Evolutionary conservation across 1,140 invertebrate species (phyloP).

Genomic region (Brachionus rotundiformis): DNA sequence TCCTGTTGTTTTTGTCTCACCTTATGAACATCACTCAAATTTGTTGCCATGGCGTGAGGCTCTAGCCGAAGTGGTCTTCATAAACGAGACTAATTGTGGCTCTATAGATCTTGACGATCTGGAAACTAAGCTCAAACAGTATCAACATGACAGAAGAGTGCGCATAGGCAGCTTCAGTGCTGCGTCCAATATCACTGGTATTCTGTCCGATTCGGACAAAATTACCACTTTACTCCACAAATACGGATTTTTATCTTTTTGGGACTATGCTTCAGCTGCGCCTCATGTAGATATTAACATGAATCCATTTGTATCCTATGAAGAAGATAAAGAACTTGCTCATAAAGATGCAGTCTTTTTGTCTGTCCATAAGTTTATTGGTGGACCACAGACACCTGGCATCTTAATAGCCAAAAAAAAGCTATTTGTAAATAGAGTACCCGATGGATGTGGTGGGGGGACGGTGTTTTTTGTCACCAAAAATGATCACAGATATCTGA

Average conservation of each 20-base stretch:
- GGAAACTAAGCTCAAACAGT: neutral
- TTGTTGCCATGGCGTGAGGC: conserved; percentile 80
- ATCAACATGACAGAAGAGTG: conserved; percentile 53
- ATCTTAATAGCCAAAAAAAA: conserved; percentile 56
- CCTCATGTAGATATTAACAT: conserved; percentile 80
- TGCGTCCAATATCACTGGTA: conserved; percentile 85
- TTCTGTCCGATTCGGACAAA: conserved; percentile 77
- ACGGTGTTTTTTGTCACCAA: conserved; percentile 56
- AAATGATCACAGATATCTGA: conserved; percentile 53
- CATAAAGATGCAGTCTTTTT: conserved; percentile 88
- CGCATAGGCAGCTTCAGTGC: conserved; percentile 81
- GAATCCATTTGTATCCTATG: conserved; percentile 70
- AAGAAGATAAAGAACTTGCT: conserved; percentile 67
- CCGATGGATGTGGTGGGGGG: conserved; percentile 56
- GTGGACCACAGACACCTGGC: conserved; percentile 79
- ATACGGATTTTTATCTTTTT: conserved; percentile 79
- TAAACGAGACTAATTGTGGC: conserved; percentile 76
- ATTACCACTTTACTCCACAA: conserved; percentile 79
- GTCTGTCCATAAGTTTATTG: conserved; percentile 85
- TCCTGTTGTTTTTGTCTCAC: conserved; percentile 72
- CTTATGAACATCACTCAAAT: conserved; percentile 81
- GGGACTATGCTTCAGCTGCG: conserved; percentile 83
- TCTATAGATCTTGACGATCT: conserved; percentile 68
- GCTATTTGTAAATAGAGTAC: conserved; percentile 56
- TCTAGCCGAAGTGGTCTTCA: conserved; percentile 75